These are phyloP conservation scores for Eulemur mongoz DNA, from an alignment of 2,797 vertebrate genomes.

Conservation along the genomic window DNA sequence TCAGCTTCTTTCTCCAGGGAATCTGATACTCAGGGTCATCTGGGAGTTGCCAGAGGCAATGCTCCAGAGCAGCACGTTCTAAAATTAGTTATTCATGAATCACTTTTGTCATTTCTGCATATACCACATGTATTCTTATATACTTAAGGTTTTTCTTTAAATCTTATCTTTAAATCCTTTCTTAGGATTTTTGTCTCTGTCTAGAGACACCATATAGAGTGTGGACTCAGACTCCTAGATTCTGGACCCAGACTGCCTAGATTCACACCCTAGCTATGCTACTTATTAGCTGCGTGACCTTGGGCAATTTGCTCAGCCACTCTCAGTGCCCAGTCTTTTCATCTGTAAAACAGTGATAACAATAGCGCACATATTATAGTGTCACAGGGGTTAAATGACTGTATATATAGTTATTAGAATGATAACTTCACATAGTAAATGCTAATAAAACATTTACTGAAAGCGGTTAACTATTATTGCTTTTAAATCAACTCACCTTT, in stretches of 20 bases:
- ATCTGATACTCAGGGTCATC: neutral
- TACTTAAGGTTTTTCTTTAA: neutral
- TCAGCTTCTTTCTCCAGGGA: neutral
- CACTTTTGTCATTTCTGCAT: neutral
- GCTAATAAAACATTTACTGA: neutral
- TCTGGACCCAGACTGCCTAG: neutral
- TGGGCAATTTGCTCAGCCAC: neutral
- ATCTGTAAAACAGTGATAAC: neutral
- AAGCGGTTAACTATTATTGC: neutral
- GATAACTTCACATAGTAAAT: neutral
- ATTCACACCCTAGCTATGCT: neutral
- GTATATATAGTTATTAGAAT: neutral
- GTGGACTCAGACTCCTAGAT: neutral
- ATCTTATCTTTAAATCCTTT: neutral
- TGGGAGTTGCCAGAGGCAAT: neutral
- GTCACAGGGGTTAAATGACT: neutral
- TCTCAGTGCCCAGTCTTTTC: neutral
- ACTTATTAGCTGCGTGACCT: neutral
- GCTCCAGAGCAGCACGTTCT: neutral
- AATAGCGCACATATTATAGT: neutral
- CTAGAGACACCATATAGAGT: neutral
- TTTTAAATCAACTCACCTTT: conserved; percentile 32
- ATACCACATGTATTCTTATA: neutral
- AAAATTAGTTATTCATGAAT: neutral
- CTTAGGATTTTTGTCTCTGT: neutral